Evolutionary conservation across 1,140 invertebrate species (phyloP).

Genomic region (Orius laevigatus): DNA sequence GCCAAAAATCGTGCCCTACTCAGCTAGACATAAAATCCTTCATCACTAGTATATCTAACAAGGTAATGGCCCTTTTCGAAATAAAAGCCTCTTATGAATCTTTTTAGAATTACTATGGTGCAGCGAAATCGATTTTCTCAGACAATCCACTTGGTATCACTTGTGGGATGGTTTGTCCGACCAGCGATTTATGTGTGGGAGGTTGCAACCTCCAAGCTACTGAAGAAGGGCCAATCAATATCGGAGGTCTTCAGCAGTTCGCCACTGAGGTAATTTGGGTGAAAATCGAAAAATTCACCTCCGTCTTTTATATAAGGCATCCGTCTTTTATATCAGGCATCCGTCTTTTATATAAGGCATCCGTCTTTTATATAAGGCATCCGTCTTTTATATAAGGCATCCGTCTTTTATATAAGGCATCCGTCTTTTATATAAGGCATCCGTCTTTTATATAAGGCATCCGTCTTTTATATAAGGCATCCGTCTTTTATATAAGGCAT

Average conservation of each 20-base stretch:
- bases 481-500: no score
- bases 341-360: no score
- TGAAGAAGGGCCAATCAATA: conserved; percentile 96
- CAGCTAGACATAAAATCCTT: conserved; percentile 94
- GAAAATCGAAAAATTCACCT: no score
- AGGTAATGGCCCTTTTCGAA: conserved; percentile 34
- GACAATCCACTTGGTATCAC: conserved; percentile 93
- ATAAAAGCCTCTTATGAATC: no score
- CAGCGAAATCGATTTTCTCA: conserved; percentile 88
- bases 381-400: no score
- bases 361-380: no score
- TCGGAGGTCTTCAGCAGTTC: conserved; percentile 95
- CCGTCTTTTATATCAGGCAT: no score
- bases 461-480: no score
- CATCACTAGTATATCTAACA: conserved; percentile 90
- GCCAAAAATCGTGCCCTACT: conserved; percentile 95
- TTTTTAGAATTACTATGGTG: conserved; percentile 87
- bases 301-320: no score
- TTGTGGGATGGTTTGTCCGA: conserved; percentile 98
- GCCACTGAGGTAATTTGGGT: conserved; percentile 74
- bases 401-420: no score
- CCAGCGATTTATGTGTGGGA: conserved; percentile 93
- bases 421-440: no score
- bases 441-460: no score
- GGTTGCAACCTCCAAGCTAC: conserved; percentile 89